Percentiles rank a stretch among this genome's conserved stretches.
Conservation (phyloP, 2,797 vertebrate species). For the Tolypeutes matacus region DNA sequence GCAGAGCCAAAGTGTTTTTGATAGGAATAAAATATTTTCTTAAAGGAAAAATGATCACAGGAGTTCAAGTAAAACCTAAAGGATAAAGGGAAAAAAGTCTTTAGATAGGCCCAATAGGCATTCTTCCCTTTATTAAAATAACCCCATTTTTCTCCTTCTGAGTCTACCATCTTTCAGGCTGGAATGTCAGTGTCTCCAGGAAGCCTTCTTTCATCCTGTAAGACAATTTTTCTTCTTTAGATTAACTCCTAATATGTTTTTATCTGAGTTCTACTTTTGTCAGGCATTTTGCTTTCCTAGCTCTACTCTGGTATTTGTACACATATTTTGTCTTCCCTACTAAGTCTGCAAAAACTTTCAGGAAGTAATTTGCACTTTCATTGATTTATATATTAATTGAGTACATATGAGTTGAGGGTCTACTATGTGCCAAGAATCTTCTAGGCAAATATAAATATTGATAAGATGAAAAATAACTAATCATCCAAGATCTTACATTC, state of each 20-base stretch:
- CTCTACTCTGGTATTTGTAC: neutral
- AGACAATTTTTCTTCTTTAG: neutral
- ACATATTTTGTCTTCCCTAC: neutral
- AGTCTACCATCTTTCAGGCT: neutral
- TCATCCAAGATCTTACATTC: neutral
- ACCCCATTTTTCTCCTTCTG: neutral
- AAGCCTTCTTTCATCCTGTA: neutral
- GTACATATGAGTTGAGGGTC: neutral
- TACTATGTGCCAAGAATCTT: neutral
- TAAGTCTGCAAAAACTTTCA: neutral
- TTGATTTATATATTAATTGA: conserved; percentile 3
- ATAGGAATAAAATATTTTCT: neutral
- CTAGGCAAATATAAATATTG: neutral
- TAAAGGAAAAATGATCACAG: conserved; percentile 33
- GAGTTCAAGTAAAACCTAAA: conserved; percentile 67
- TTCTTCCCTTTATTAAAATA: neutral
- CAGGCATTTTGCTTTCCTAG: neutral
- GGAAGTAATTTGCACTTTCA: neutral
- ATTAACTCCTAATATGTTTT: neutral
- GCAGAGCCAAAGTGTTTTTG: neutral
- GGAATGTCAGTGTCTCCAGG: neutral
- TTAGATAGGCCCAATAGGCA: neutral
- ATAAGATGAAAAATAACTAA: neutral
- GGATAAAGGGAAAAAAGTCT: conserved; percentile 22
- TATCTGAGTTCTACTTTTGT: neutral